A percentile compares a stretch with the other conserved stretches of the same genome.
Conservation (phyloP, 2,113 vertebrate species). For the Regulus satrapa region DNA sequence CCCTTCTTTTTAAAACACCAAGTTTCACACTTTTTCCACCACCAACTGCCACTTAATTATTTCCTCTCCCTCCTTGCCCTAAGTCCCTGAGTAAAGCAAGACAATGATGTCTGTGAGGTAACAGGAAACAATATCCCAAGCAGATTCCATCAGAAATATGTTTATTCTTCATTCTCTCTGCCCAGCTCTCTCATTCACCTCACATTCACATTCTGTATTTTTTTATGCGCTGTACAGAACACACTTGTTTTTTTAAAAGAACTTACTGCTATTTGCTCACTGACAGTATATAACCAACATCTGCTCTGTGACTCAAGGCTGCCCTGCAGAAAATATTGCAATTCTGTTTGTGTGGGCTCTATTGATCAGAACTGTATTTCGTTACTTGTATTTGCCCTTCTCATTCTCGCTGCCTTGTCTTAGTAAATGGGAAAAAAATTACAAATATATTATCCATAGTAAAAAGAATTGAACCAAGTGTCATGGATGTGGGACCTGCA, state of each 20-base stretch:
- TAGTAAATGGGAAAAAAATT: neutral
- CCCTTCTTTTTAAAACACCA: neutral
- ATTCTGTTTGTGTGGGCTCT: neutral
- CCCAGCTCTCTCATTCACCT: neutral
- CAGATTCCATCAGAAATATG: neutral
- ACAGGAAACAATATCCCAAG: neutral
- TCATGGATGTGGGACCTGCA: neutral
- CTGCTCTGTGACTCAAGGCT: neutral
- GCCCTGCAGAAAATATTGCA: neutral
- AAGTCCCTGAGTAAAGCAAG: neutral
- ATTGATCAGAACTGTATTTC: neutral
- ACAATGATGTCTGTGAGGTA: neutral
- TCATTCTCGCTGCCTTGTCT: neutral
- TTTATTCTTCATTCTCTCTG: neutral
- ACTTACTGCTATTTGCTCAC: neutral
- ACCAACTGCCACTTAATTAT: neutral
- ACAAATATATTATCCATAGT: neutral
- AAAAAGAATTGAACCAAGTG: neutral
- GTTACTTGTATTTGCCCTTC: neutral
- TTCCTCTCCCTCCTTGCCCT: neutral
- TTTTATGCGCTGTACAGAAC: neutral
- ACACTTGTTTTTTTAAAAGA: neutral
- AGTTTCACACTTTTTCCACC: neutral
- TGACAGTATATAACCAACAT: neutral
- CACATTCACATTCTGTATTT: neutral